These are phyloP conservation scores for Lycopodina hypogea DNA, from an alignment of 37 sponge, comb jelly and placozoan species.

Conservation along the genomic window DNA sequence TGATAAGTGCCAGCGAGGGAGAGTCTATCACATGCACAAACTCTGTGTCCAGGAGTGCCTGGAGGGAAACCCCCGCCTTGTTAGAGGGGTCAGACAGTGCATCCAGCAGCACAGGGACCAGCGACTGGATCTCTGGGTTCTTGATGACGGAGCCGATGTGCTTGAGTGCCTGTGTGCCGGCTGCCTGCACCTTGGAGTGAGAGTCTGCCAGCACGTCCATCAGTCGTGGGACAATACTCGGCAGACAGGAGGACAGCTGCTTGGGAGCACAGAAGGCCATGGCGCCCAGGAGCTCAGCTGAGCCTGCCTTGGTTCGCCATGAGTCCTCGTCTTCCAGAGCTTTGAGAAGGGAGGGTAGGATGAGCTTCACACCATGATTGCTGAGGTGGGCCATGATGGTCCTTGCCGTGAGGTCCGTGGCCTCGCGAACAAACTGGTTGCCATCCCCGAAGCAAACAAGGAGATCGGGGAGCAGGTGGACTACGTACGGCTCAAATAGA, in stretches of 20 bases:
- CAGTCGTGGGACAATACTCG: constrained; percentile 89
- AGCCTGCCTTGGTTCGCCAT: constrained; percentile 97
- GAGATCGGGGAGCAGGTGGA: constrained; percentile 89
- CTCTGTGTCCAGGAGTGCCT: constrained; percentile 85
- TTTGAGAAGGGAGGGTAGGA: constrained; percentile 90
- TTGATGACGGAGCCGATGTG: constrained; percentile 99
- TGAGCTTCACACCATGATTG: constrained; percentile 95
- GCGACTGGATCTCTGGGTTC: constrained; percentile 95
- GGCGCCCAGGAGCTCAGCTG: constrained; percentile 94
- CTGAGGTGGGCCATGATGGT: constrained; percentile 96
- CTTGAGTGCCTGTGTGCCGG: constrained; percentile 85
- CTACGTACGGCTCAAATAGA: constrained; percentile 97
- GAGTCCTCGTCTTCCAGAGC: constrained; percentile 91
- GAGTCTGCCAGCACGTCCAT: constrained; percentile 94
- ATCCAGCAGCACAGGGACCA: constrained; percentile 80
- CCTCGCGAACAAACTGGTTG: constrained; percentile 97
- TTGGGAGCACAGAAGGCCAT: constrained; percentile 99
- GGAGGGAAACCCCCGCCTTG: constrained; percentile 75
- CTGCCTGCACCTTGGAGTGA: constrained; percentile 91
- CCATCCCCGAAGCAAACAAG: constrained; percentile 96
- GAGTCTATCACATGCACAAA: constrained; percentile 97
- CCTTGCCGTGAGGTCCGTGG: constrained; percentile 83
- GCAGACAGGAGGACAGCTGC: constrained; percentile 97
- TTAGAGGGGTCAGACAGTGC: constrained; percentile 80
- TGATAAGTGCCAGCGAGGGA: constrained; percentile 97